Conservation (phyloP, 2,113 vertebrate species). For the Dicentrarchus labrax region DNA sequence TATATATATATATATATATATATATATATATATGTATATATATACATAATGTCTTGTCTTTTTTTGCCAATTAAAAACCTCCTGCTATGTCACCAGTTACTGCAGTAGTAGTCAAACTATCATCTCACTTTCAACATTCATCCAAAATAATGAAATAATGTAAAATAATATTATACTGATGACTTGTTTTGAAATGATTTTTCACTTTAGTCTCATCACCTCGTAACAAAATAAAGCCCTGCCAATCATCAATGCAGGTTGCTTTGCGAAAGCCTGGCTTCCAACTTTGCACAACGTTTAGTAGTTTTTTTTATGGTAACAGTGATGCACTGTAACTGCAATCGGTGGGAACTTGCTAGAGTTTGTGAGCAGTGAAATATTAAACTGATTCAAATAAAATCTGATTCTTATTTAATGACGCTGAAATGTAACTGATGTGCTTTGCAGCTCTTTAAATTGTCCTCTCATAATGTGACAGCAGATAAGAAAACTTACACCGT, state of each 20-base stretch:
- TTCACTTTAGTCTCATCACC: neutral
- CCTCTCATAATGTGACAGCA: neutral
- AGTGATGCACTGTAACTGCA: neutral
- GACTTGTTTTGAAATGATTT: slow-evolving; percentile 38
- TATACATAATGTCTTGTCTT: too few relatives aligned
- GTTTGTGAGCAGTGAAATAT: neutral
- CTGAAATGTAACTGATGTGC: neutral
- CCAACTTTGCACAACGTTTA: neutral
- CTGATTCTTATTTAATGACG: neutral
- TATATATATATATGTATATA: too few relatives aligned
- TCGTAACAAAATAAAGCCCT: slow-evolving; percentile 1
- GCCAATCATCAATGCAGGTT: neutral
- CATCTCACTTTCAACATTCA: neutral
- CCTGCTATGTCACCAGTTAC: too few relatives aligned
- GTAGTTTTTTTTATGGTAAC: too few relatives aligned
- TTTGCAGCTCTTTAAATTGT: neutral
- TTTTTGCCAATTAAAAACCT: too few relatives aligned
- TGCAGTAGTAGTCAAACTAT: too few relatives aligned
- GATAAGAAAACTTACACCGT: neutral
- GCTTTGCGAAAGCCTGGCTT: neutral
- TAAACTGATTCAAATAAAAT: neutral
- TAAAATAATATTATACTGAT: neutral
- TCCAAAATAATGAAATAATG: neutral
- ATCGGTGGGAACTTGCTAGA: too few relatives aligned
- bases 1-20: too few relatives aligned